Evolutionary conservation across 1,140 invertebrate species (phyloP).

Genomic region (Hyles vespertilio): DNA sequence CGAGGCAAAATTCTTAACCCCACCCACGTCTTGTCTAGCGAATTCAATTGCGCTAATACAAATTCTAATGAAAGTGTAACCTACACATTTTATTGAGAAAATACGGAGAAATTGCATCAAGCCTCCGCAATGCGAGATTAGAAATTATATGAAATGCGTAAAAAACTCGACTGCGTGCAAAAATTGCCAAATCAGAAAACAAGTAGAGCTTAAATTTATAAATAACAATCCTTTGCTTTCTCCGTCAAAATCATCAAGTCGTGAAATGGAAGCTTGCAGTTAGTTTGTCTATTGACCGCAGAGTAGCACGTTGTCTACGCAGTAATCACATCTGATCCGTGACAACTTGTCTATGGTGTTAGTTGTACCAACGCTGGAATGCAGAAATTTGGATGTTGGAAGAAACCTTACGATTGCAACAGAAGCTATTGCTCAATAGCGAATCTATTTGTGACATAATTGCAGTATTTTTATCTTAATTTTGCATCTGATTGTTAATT

Average conservation of each 20-base stretch:
- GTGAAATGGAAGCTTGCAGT: slow-evolving; percentile 60
- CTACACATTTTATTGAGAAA: too few relatives aligned
- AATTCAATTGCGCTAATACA: too few relatives aligned
- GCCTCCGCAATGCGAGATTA: too few relatives aligned
- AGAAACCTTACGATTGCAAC: too few relatives aligned
- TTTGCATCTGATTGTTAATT: not conserved
- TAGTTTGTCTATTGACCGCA: not conserved
- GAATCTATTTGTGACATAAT: not conserved
- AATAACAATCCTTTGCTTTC: slow-evolving; percentile 29
- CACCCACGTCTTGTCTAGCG: too few relatives aligned
- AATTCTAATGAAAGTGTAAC: too few relatives aligned
- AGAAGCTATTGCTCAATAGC: too few relatives aligned
- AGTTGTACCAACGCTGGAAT: not conserved
- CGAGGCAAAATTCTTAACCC: too few relatives aligned
- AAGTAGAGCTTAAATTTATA: slow-evolving; percentile 11
- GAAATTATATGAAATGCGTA: not conserved
- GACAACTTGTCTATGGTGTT: not conserved
- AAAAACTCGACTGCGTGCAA: slow-evolving; percentile 1
- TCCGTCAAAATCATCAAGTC: slow-evolving; percentile 42
- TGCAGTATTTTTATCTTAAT: not conserved
- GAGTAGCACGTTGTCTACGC: slow-evolving; percentile 12
- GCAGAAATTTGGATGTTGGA: not conserved
- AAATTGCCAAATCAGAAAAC: not conserved
- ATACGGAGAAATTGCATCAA: too few relatives aligned
- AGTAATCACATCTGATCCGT: slow-evolving; percentile 2